These are phyloP conservation scores for Hydrotaea diabolus DNA, from an alignment of 2,888 invertebrate species.

Conservation along the genomic window DNA sequence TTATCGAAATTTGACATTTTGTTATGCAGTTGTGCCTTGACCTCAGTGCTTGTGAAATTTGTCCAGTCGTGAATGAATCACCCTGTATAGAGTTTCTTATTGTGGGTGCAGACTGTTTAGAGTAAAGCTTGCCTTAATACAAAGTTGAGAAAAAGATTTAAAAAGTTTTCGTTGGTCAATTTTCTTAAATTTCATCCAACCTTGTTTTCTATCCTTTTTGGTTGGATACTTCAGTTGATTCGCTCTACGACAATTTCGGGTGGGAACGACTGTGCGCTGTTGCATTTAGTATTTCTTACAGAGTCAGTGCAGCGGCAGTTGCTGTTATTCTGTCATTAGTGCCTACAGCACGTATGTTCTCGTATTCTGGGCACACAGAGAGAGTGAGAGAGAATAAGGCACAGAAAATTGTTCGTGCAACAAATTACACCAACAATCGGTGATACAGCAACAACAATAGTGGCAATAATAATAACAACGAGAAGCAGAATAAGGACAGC, in stretches of 20 bases:
- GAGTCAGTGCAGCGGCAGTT: constrained; percentile 42
- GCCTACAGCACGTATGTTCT: constrained; percentile 47
- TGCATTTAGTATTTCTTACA: constrained; percentile 16
- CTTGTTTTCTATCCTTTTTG: no score
- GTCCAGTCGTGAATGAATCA: no score
- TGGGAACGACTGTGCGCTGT: constrained; percentile 36
- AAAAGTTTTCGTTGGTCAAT: no score
- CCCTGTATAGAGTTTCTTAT: no score
- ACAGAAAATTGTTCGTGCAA: constrained; percentile 26
- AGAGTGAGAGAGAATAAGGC: no score
- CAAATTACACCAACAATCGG: constrained; percentile 45
- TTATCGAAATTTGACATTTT: constrained; percentile 39
- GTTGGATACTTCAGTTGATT: no score
- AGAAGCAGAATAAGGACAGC: constrained; percentile 29
- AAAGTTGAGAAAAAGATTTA: no score
- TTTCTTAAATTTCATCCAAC: no score
- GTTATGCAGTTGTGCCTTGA: constrained; percentile 44
- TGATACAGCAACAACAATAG: constrained; percentile 28
- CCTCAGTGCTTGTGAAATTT: no score
- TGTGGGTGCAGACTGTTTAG: no score
- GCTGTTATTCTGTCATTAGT: constrained; percentile 54
- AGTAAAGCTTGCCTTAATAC: no score
- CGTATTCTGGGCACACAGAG: neutral
- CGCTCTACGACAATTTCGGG: no score
- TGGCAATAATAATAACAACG: constrained; percentile 2